Base-by-base conservation (phyloP, 2,888 invertebrate genomes). In the Serrognathus titanus region DNA sequence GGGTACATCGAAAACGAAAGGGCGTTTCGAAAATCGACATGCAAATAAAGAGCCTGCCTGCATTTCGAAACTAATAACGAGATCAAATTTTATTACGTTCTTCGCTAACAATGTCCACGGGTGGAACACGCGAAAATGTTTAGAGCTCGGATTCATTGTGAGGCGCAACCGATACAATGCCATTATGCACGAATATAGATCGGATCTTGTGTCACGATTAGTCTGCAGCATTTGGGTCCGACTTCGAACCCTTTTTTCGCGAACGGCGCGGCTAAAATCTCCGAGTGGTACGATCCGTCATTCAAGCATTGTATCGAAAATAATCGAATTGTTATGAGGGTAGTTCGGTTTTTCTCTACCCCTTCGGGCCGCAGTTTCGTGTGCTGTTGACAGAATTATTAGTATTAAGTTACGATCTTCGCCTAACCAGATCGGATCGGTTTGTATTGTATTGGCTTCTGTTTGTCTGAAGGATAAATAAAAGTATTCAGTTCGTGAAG, bases 111-210 rank as follows among this genome's bases (percentile, higher is more conserved):
- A 45, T 37, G 46, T 65, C 59, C 67, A 69, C 67, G 69, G 65
- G 70, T 51, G 54, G 53, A 55, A 59, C 71, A 71, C 71, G 68
- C 71, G 70, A 69, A 69, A 71, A 66, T 70, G 66, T 69, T 70
- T 69, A 69, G 41, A 11, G 64, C 69, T 66, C 64, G 65, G 60
- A 68, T 62, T 64, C 63, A 66, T 65, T 65, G 63, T 66, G 53
- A 40, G 61, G 63, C 41, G 66, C 66, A 69, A 68, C 68, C 68
- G 56, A 67, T 63, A 70, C 68, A 69, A 69, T 64, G 57, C 65
- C 64, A 64, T 69, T 71, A 70, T 70, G 65, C 52, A 62, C 58
- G 57, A 66, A 68, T 63, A 63, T 60, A 62, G 63, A 63, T 63
- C 63, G 60, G 55, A 62, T 63, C 63, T 58, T 55, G 46, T 49